Evolutionary conservation across 1,140 invertebrate genomes (phyloP), one percentile per base, ranked within the genome.

Genomic region (Metaphire vulgaris): DNA sequence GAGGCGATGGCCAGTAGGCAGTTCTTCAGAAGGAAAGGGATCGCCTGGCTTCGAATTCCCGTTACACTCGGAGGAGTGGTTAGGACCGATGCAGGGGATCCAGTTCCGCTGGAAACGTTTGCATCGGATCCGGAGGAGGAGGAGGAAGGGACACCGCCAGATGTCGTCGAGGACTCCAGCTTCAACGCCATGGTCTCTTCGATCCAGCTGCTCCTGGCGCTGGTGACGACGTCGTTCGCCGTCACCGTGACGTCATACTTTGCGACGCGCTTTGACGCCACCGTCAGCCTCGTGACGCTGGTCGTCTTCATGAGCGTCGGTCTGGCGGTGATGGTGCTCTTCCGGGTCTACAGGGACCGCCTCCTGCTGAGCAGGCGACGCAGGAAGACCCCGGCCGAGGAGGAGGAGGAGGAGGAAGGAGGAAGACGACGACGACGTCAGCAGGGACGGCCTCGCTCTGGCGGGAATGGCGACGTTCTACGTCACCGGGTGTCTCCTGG

Each of bases 121-220:
- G n/a, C n/a, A n/a, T n/a, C n/a, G n/a, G n/a, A n/a, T n/a, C n/a
- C n/a, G n/a, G 41, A 56, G 6, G 21, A 56, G 41, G 21, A 56
- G 21, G 6, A 6, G 41, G 6, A 56, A 6, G 6, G 21, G 6
- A 56, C 21, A 6, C 41, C 6, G 41, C 21, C 41, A 12, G 41
- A 56, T 56, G 41, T 56, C 41, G 41, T 56, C 41, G 21, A 56
- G 41, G 6, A 21, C 41, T 6, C 21, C 21, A 6, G 41, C 21
- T 73, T 73, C 72, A 73, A 73, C 33, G 72, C 32, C 12, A 14
- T 73, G 41, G 30, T 73, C n/a, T 34, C 72, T 14, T 73, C 72
- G 1, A 33, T 73, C 6, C 33, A 73, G 28, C 26, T 64, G 41
- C 56, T 73, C 33, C 26, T 73, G 15, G 26, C 41, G 15, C 28